These are phyloP conservation scores for Drosophila engyochracea DNA, from an alignment of 2,888 invertebrate genomes.

Conservation along the genomic window DNA sequence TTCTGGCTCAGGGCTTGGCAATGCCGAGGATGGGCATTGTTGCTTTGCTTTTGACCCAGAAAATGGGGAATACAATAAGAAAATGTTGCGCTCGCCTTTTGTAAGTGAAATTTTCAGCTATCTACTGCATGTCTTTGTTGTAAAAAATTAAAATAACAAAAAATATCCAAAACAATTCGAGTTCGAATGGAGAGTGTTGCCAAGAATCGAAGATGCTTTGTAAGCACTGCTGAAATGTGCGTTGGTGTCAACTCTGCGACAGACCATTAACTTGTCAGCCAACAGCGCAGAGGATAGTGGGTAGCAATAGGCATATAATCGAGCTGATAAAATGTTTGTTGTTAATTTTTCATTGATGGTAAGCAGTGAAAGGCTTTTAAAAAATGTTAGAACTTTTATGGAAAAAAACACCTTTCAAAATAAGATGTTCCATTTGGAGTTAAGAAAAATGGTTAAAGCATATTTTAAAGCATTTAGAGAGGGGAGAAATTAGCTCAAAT, in stretches of 20 bases:
- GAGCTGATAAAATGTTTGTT: slow-evolving; percentile 64
- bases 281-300: slow-evolving; percentile 42
- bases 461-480: not conserved
- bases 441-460: not conserved
- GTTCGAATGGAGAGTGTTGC: slow-evolving; percentile 51
- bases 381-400: slow-evolving; percentile 34
- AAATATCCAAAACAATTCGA: slow-evolving; percentile 22
- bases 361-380: slow-evolving; percentile 45
- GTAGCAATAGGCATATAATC: slow-evolving; percentile 53
- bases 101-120: slow-evolving; percentile 75
- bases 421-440: not conserved
- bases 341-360: slow-evolving; percentile 12
- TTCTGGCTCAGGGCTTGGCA: slow-evolving; percentile 63
- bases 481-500: not conserved
- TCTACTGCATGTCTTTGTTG: slow-evolving; percentile 40
- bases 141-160: slow-evolving; percentile 20
- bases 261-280: slow-evolving; percentile 56
- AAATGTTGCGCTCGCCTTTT: slow-evolving; percentile 75
- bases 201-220: slow-evolving; percentile 31
- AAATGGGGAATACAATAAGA: slow-evolving; percentile 76
- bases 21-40: slow-evolving; percentile 74
- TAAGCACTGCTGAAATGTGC: slow-evolving; percentile 27
- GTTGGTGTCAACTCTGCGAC: slow-evolving; percentile 61
- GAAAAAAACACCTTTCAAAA: slow-evolving; percentile 20
- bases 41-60: slow-evolving; percentile 74